These are phyloP conservation scores for Meloidogyne chitwoodi DNA, from an alignment of 1,140 invertebrate genomes.

Conservation along the genomic window DNA sequence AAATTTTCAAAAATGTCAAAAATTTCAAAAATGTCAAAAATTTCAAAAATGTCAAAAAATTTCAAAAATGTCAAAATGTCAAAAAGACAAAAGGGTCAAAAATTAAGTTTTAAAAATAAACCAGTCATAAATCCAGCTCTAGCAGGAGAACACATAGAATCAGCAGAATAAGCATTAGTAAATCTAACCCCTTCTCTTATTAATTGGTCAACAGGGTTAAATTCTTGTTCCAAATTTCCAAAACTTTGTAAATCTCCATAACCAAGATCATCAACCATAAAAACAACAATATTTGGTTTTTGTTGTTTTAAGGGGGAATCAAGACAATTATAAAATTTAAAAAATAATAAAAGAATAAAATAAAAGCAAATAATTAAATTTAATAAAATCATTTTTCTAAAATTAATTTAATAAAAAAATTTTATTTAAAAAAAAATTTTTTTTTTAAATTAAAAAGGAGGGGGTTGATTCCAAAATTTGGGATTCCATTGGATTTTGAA, in stretches of 20 bases:
- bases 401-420: neutral
- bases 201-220: neutral
- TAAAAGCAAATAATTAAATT: neutral
- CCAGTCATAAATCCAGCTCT: constrained; percentile 54
- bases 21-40: neutral
- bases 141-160: constrained; percentile 50
- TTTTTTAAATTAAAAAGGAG: no score
- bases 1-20: no score
- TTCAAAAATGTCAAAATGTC: neutral
- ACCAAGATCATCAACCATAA: constrained; percentile 7
- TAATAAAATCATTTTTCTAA: neutral
- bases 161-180: constrained; percentile 53
- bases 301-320: neutral
- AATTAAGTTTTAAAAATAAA: constrained; percentile 2
- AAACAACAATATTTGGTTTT: neutral
- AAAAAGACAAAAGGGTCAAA: no score
- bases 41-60: no score
- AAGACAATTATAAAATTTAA: neutral
- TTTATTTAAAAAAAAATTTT: no score
- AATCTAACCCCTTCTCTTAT: constrained; percentile 39
- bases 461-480: no score
- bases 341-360: neutral
- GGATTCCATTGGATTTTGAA: no score
- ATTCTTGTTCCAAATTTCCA: constrained; percentile 13
- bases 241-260: constrained; percentile 10